Percentiles rank a stretch among this genome's conserved stretches.
Conservation (phyloP, 1,140 invertebrate species). For the Heliconius melpomene region DNA sequence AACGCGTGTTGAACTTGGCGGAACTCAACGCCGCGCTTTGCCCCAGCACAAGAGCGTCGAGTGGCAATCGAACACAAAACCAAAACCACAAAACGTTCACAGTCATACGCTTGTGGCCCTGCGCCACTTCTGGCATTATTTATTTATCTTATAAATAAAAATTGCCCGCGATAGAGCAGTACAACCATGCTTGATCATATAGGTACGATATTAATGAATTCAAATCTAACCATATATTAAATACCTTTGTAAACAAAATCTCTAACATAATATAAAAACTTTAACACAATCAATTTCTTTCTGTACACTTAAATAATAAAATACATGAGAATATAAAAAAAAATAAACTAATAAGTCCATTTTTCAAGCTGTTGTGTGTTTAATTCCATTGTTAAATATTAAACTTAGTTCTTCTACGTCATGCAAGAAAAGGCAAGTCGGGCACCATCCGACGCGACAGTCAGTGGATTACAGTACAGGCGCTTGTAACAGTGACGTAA, state of each 20-base stretch:
- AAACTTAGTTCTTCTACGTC: slow-evolving; percentile 30
- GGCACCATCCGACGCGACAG: slow-evolving; percentile 48
- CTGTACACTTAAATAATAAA: too few species aligned
- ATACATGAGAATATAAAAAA: too few species aligned
- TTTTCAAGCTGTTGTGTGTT: background rate
- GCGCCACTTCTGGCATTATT: too few species aligned
- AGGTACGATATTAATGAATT: background rate
- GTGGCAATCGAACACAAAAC: too few species aligned
- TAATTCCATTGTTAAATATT: background rate
- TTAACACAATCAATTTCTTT: background rate
- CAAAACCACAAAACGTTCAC: too few species aligned
- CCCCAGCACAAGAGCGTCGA: too few species aligned
- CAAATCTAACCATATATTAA: background rate
- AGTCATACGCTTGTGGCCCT: too few species aligned
- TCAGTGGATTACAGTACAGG: slow-evolving; percentile 44
- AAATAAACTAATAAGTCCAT: background rate
- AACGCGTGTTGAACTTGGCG: too few species aligned
- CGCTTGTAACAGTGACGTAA: slow-evolving; percentile 61
- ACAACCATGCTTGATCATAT: background rate
- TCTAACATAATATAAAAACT: background rate
- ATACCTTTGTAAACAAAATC: background rate
- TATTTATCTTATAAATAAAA: background rate
- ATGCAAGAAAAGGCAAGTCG: slow-evolving; percentile 58
- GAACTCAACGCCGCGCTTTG: too few species aligned
- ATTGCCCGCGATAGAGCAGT: background rate